Conservation (phyloP, 2,797 vertebrate genomes). For the Phataginus tetradactyla region DNA sequence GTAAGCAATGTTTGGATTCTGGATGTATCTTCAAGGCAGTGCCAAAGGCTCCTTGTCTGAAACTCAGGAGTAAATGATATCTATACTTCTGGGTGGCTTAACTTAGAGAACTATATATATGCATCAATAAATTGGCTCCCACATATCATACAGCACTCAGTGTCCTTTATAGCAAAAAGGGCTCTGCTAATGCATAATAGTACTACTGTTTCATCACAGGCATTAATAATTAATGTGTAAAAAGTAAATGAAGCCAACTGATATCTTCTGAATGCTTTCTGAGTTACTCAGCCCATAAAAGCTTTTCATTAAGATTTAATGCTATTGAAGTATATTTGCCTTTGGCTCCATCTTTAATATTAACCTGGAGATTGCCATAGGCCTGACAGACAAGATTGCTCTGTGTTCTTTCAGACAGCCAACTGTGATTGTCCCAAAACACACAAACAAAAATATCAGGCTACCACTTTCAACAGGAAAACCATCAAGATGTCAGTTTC, state of each 20-base stretch:
- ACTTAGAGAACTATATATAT: neutral
- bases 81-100: neutral
- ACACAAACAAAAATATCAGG: neutral
- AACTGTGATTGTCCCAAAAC: neutral
- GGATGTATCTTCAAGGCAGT: neutral
- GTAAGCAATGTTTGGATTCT: neutral
- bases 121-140: neutral
- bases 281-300: neutral
- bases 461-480: slow-evolving; percentile 1
- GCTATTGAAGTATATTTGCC: slow-evolving; percentile 5
- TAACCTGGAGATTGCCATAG: slow-evolving; percentile 43
- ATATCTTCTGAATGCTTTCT: slow-evolving; percentile 34
- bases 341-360: slow-evolving; percentile 26
- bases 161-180: neutral
- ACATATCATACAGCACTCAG: neutral
- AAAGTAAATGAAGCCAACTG: slow-evolving; percentile 36
- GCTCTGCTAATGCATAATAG: neutral
- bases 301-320: slow-evolving; percentile 48
- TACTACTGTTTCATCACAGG: slow-evolving; percentile 31
- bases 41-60: neutral
- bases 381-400: neutral
- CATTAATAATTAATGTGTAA: slow-evolving; percentile 39
- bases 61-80: neutral
- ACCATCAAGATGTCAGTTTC: neutral
- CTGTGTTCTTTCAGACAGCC: neutral